Percentiles rank a stretch among this genome's conserved stretches.
These are phyloP conservation scores for Cyphomyrus discorhynchus DNA, from an alignment of 2,113 vertebrate species.

Conservation along the genomic window DNA sequence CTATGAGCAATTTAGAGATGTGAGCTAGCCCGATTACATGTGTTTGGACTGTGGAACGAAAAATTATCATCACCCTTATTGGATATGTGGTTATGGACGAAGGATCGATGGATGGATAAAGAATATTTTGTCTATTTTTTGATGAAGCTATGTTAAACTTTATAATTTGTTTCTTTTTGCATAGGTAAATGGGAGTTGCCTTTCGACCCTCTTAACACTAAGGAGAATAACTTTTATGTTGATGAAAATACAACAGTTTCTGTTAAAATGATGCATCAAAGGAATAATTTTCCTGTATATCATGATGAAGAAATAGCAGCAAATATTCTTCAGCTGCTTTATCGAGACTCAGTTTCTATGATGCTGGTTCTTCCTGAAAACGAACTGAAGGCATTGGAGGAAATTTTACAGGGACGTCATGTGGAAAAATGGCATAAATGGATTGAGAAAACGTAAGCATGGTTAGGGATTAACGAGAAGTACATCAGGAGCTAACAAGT, in stretches of 20 bases:
- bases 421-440: constrained; percentile 55
- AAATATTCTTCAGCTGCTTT: constrained; percentile 60
- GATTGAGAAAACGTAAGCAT: constrained; percentile 41
- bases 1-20: neutral
- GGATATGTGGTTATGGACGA: neutral
- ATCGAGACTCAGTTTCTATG: constrained; percentile 57
- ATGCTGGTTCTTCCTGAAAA: constrained; percentile 51
- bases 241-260: constrained; percentile 47
- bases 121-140: neutral
- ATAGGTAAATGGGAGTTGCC: constrained; percentile 57
- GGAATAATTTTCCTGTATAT: constrained; percentile 24
- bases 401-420: constrained; percentile 29
- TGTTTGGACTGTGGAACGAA: neutral
- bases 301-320: constrained; percentile 60
- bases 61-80: neutral
- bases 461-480: neutral
- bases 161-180: neutral
- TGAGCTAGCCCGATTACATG: neutral
- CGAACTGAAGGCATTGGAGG: constrained; percentile 48
- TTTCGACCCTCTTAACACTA: constrained; percentile 43
- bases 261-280: constrained; percentile 61
- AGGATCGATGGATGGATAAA: neutral
- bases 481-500: neutral
- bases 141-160: neutral
- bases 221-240: constrained; percentile 40